Conservation (phyloP, 2,888 invertebrate species). For the Sesamia inferens region DNA sequence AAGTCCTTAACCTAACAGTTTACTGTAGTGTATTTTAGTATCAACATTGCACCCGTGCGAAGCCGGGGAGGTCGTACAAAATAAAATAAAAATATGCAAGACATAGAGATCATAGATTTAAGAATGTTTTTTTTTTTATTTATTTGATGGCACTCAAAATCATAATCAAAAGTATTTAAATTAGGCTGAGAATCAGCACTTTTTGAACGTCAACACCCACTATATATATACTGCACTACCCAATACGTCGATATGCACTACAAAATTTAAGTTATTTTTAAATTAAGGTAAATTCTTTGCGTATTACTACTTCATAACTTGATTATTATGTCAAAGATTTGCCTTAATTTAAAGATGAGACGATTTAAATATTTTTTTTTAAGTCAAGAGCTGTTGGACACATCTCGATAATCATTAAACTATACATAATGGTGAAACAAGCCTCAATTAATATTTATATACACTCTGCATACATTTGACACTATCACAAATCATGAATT, state of each 20-base stretch:
- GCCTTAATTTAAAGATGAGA: slow-evolving; percentile 31
- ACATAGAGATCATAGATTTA: background rate
- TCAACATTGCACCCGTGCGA: too few relatives aligned
- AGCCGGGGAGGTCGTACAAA: too few relatives aligned
- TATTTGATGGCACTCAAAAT: background rate
- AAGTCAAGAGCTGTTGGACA: slow-evolving; percentile 29
- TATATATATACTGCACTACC: too few relatives aligned
- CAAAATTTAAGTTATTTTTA: background rate
- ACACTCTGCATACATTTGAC: slow-evolving; percentile 52
- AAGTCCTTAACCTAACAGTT: too few relatives aligned
- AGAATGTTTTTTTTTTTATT: background rate
- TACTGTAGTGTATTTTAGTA: too few relatives aligned
- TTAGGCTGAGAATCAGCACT: too few relatives aligned
- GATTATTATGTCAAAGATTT: slow-evolving; percentile 45
- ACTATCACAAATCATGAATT: slow-evolving; percentile 47
- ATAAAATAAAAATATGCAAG: background rate
- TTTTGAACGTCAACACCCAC: too few relatives aligned
- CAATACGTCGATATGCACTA: background rate
- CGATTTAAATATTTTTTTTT: background rate
- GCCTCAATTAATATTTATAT: slow-evolving; percentile 40
- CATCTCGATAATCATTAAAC: slow-evolving; percentile 21
- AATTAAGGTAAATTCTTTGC: slow-evolving; percentile 32
- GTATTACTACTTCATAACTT: slow-evolving; percentile 28
- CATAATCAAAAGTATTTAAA: too few relatives aligned
- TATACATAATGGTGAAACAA: slow-evolving; percentile 42